These are phyloP conservation scores for Gyps fulvus DNA, from an alignment of 2,113 vertebrate genomes.

Conservation along the genomic window DNA sequence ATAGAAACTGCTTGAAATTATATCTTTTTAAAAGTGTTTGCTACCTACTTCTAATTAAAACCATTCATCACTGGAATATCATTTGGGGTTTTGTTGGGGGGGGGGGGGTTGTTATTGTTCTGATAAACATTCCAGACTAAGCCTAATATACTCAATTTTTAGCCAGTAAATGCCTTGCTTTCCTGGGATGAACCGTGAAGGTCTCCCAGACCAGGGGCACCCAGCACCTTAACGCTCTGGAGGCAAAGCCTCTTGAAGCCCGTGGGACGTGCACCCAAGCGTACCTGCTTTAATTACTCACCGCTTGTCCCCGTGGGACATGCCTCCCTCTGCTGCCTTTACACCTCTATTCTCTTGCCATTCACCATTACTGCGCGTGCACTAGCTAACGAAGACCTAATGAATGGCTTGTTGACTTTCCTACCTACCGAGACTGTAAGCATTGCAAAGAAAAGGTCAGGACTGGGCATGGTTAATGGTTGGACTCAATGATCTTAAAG, in stretches of 20 bases:
- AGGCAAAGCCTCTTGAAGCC: neutral
- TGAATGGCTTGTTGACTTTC: neutral
- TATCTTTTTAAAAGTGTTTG: constrained; percentile 14
- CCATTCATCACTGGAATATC: constrained; percentile 36
- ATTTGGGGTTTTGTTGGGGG: neutral
- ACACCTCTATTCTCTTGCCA: neutral
- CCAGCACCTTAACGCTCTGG: neutral
- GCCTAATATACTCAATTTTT: neutral
- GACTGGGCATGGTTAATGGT: no score
- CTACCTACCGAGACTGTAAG: fast-evolving
- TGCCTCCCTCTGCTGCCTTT: no score
- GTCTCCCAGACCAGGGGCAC: neutral
- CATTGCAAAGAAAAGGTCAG: neutral
- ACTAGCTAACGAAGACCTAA: neutral
- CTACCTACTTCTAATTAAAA: constrained; percentile 65
- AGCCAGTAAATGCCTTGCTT: neutral
- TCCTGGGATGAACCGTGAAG: neutral
- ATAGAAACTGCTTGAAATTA: constrained; percentile 37
- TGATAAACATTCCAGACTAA: neutral
- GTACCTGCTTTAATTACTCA: no score
- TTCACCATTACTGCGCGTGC: fast-evolving
- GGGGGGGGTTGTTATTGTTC: neutral
- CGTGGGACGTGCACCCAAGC: fast-evolving
- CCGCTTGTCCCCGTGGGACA: neutral
- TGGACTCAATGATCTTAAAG: no score